Evolutionary conservation across 1,140 invertebrate species (phyloP), one percentile per base, ranked within the genome.

Genomic region (Melitaea cinxia): DNA sequence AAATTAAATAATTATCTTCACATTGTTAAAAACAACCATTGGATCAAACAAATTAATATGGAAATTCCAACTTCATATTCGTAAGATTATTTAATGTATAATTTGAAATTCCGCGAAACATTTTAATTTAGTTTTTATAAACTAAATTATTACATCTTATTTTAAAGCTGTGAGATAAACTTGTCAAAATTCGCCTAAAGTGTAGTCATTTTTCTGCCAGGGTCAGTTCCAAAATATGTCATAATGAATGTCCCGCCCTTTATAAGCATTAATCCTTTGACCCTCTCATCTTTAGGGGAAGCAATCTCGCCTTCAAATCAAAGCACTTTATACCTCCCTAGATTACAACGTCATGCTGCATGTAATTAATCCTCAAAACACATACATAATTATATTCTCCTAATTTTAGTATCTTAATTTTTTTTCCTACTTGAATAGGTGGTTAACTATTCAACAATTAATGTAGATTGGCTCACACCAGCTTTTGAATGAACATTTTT

Each of bases 201-300:
- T 17, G n/a, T 37, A 35, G 33, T 7, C 57, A 57, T 47, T 73
- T 67, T 70, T 73, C 61, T 9, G 14, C 15, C 45, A 61, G 58
- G 67, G 70, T 67, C 68, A 70, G 56, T 67, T 54, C n/a, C 65
- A 72, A 76, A 68, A 65, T 33, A 58, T 74, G 75, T 77, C 69
- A 77, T 77, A 77, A 77, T 77, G 75, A 70, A 74, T 77, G 70
- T 70, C 64, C 68, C 57, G 71, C 62, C 65, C 72, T 70, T 74
- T 74, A 72, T 68, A 74, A 66, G 57, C 75, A 68, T 70, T 74
- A 77, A 74, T 72, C 75, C 75, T 57, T 66, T 74, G 65, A 73
- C 73, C 72, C 68, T 71, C 42, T 56, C 65, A 73, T 61, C 67
- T 68, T 63, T 45, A 56, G 64, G 75, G 72, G 50, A 69, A 37